A percentile compares a stretch with the other conserved stretches of the same genome.
Conservation (phyloP, 1,140 invertebrate species). For the Atta cephalotes region DNA sequence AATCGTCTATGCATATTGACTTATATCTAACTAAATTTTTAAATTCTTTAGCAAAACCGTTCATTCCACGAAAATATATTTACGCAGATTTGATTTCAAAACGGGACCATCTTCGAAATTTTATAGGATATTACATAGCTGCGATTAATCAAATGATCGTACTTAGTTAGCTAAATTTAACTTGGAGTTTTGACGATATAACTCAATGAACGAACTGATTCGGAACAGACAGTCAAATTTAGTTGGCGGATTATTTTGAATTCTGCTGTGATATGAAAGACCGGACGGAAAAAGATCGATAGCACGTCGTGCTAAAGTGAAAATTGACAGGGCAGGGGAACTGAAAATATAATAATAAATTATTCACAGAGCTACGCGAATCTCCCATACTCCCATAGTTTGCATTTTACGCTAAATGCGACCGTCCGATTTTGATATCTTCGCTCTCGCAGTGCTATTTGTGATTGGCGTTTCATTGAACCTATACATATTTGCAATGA, state of each 20-base stretch:
- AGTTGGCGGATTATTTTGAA: constrained; percentile 31
- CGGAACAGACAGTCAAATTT: constrained; percentile 33
- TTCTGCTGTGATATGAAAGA: not conserved
- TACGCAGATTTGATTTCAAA: not conserved
- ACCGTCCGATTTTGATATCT: not conserved
- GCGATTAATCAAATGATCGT: not conserved
- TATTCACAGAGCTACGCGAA: not conserved
- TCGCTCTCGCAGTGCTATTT: constrained; percentile 4
- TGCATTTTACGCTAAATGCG: not conserved
- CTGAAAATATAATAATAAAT: constrained; percentile 1
- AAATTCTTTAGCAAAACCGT: no score
- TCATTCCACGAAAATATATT: not conserved
- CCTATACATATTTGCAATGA: not conserved
- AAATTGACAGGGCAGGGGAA: not conserved
- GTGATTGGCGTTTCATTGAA: not conserved
- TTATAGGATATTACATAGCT: not conserved
- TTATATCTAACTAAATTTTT: no score
- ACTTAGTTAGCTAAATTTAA: constrained; percentile 16
- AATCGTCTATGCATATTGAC: no score
- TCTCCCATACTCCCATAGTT: not conserved
- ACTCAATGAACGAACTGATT: constrained; percentile 33
- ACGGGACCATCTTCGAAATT: not conserved
- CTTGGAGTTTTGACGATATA: not conserved
- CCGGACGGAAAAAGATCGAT: not conserved
- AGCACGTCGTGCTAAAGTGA: not conserved